Conservation (phyloP, 2,797 vertebrate species). For the Acanthiza pusilla region DNA sequence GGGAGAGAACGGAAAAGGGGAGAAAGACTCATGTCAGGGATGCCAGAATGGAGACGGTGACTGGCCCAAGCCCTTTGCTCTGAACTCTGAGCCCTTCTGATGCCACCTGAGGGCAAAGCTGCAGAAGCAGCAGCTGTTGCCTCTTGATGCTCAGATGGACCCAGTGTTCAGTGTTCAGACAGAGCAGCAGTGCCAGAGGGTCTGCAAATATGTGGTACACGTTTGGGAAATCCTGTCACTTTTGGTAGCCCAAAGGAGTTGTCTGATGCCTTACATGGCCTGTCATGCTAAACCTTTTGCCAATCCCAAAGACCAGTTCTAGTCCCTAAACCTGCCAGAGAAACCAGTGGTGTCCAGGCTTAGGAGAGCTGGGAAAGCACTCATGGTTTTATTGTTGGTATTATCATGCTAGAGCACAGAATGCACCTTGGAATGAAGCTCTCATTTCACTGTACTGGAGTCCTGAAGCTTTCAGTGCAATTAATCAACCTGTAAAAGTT, state of each 20-base stretch:
- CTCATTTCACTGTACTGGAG: background rate
- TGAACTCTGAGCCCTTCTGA: background rate
- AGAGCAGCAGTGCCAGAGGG: background rate
- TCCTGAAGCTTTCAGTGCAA: background rate
- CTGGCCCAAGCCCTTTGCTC: background rate
- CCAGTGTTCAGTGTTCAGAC: background rate
- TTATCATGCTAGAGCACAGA: background rate
- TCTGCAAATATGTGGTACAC: accelerated
- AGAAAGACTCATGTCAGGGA: background rate
- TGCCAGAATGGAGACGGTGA: background rate
- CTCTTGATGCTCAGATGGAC: background rate
- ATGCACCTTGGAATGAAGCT: background rate
- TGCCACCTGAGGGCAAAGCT: background rate
- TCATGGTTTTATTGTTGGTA: background rate
- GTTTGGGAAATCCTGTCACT: background rate
- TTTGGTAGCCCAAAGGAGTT: background rate
- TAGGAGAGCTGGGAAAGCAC: background rate
- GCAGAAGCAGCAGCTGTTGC: background rate
- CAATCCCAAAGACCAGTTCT: background rate
- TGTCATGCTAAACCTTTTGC: background rate
- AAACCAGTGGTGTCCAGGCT: background rate
- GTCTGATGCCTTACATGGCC: background rate
- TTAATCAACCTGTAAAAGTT: background rate
- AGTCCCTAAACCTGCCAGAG: background rate
- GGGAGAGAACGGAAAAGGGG: background rate